phyloP scores from a whole-genome alignment of 2,797 vertebrate genomes.

The Sebastes diploproa region DNA sequence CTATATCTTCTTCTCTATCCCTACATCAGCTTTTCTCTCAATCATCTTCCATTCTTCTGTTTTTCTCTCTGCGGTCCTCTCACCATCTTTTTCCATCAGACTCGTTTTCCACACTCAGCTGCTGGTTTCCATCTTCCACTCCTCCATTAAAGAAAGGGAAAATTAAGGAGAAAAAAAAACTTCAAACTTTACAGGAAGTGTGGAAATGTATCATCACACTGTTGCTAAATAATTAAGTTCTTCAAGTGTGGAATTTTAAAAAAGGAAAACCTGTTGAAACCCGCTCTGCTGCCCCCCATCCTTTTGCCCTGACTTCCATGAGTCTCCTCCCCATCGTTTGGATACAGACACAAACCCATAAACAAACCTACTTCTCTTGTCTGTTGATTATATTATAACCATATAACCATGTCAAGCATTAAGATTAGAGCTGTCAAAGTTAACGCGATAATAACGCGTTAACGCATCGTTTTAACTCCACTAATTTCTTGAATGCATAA shows the following conservation, averaged over 20 bases:
- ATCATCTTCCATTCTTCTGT: background rate
- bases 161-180: background rate
- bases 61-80: background rate
- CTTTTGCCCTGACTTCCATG: background rate
- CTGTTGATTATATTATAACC: background rate
- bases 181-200: background rate
- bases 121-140: background rate
- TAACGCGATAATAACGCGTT: too few relatives aligned
- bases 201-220: background rate
- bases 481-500: too few relatives aligned
- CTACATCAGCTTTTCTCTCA: background rate
- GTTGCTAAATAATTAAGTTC: background rate
- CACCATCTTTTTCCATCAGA: background rate
- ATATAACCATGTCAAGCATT: background rate
- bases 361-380: background rate
- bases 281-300: background rate
- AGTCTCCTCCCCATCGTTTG: too few relatives aligned
- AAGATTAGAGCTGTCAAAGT: background rate
- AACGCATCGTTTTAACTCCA: too few relatives aligned
- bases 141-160: background rate
- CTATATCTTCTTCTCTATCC: background rate
- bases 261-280: background rate
- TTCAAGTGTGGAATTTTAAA: background rate
- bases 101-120: background rate
- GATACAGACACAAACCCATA: background rate